Conservation (phyloP, 1,140 invertebrate species). For the Hycleus phaleratus region DNA sequence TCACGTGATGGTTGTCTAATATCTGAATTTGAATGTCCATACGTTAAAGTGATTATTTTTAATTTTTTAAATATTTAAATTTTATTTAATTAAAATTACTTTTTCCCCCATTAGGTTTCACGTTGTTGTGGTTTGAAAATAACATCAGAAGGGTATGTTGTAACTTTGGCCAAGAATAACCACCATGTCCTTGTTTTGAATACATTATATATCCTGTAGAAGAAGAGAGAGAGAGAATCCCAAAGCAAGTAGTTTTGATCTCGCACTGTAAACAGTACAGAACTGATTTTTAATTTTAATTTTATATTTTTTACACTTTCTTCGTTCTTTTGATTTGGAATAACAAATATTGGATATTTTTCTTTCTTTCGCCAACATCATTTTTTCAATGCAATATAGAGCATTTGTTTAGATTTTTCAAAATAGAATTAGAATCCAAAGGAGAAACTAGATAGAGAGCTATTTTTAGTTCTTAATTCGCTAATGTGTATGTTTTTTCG, state of each 20-base stretch:
- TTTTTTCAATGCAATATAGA: slow-evolving; percentile 1
- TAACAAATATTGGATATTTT: neutral
- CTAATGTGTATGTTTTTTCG: neutral
- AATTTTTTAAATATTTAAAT: neutral
- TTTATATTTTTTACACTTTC: slow-evolving; percentile 21
- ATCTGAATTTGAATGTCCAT: slow-evolving; percentile 92
- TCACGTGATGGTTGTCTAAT: slow-evolving; percentile 77
- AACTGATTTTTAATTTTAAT: slow-evolving; percentile 35
- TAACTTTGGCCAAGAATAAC: slow-evolving; percentile 97
- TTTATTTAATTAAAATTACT: slow-evolving; percentile 12
- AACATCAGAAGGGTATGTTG: slow-evolving; percentile 91
- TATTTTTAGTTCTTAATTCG: too few species aligned
- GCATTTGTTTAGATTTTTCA: neutral
- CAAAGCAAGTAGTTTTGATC: slow-evolving; percentile 35
- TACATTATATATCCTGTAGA: slow-evolving; percentile 83
- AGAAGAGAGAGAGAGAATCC: neutral
- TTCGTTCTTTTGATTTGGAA: slow-evolving; percentile 14
- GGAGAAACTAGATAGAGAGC: too few species aligned
- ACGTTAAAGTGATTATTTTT: slow-evolving; percentile 70
- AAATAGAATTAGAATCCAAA: too few species aligned
- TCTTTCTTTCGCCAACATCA: neutral
- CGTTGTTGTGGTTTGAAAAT: slow-evolving; percentile 96
- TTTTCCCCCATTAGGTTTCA: slow-evolving; percentile 67
- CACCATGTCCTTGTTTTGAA: slow-evolving; percentile 95
- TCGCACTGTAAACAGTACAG: slow-evolving; percentile 38